Base-by-base conservation (phyloP, 2,113 vertebrate genomes). In the Orycteropus afer region DNA sequence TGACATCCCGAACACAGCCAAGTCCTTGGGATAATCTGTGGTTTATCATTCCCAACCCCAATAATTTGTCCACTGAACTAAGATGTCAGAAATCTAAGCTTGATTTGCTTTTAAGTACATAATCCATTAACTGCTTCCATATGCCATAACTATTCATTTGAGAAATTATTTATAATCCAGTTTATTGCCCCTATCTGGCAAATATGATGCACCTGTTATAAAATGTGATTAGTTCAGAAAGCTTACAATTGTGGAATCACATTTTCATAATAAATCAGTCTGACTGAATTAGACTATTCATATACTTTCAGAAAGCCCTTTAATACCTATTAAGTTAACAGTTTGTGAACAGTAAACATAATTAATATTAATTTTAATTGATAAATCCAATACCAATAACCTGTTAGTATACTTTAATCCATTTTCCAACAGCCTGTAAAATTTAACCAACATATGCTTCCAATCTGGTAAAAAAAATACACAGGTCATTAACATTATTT, bases 361-460 rank as follows among this genome's bases (percentile, higher is more conserved):
- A 96, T 96, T 95, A 96, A 96, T 97, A 97, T 94, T 96, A 86
- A 97, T 96, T 97, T 95, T 96, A 82, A 69, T 95, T 95, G 86
- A 96, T 71, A 97, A 97, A 93, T 65, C 71, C 37, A 97, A 97
- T 53, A 95, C 94, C 94, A 97, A 96, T 96, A 97, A 96, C 90
- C 83, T 96, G 53, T 81, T 96, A 93, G 69, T 73, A 89, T 47
- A 92, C 23, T 76, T 90, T 71, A 94, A 93, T 92, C 49, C n/a
- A 95, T 92, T 96, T 95, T 92, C 67, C 55, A 89, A 93, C 71
- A 96, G 88, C 69, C 90, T 96, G 51, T 90, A 95, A 97, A 96
- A 97, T 96, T 96, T 90, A 97, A 89, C 83, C 79, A 96, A 95
- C 89, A 96, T 94, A 97, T 96, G 96, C 91, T 97, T 94, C 89